Percentiles rank a stretch among this genome's conserved stretches.
phyloP scores from a whole-genome alignment of 2,113 vertebrate genomes.

The Hydrolagus affinis region DNA sequence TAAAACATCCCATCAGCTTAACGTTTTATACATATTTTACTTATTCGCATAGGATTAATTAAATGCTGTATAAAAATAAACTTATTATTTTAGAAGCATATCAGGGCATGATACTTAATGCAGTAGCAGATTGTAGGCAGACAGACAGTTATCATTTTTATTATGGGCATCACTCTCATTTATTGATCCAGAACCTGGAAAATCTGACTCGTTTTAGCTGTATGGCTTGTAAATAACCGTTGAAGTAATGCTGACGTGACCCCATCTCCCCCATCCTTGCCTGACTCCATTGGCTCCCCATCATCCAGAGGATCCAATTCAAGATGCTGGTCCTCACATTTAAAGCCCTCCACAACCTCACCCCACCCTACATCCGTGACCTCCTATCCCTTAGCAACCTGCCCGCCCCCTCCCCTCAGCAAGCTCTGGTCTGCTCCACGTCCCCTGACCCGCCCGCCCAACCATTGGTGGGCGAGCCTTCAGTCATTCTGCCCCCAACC shows the following conservation, averaged over 20 bases:
- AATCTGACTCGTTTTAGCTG: neutral
- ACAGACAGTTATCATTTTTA: neutral
- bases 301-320: no score
- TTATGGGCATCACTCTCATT: neutral
- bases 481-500: no score
- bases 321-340: no score
- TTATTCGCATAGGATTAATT: neutral
- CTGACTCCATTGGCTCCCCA: no score
- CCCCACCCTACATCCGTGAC: no score
- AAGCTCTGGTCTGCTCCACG: no score
- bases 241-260: conserved; percentile 18
- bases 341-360: no score
- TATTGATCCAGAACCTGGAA: neutral
- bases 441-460: no score
- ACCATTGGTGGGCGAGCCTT: no score
- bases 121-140: neutral
- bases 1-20: neutral
- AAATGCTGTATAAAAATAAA: neutral
- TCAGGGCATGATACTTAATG: neutral
- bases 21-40: neutral
- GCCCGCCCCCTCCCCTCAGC: no score
- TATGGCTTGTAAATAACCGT: neutral
- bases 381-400: no score
- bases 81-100: neutral
- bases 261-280: no score